Conservation (phyloP, 2,888 invertebrate species). For the Celastrina argiolus region DNA sequence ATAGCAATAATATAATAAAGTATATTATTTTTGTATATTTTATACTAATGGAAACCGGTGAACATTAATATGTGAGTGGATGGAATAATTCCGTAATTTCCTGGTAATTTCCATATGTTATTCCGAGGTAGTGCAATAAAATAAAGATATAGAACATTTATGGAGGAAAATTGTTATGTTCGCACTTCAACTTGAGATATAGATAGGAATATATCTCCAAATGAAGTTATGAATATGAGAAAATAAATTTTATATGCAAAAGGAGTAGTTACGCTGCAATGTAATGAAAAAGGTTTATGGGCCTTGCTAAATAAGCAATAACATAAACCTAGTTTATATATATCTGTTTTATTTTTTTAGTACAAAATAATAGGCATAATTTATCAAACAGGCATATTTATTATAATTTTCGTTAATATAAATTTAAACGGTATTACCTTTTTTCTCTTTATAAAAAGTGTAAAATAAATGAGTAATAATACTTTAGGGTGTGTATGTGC, state of each 20-base stretch:
- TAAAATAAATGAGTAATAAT: no score
- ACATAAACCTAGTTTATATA: no score
- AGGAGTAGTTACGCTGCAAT: background rate
- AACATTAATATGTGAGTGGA: conserved; percentile 1
- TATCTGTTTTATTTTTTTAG: no score
- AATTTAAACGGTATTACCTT: no score
- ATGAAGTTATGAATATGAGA: background rate
- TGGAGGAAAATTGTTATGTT: conserved; percentile 18
- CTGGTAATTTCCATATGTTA: conserved; percentile 19
- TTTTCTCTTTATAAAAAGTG: no score
- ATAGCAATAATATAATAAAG: background rate
- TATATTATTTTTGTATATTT: conserved; percentile 1
- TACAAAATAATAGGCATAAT: no score
- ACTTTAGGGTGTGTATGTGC: no score
- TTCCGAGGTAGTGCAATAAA: conserved; percentile 20
- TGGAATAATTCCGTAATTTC: conserved; percentile 10
- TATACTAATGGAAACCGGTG: background rate
- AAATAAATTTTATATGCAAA: background rate
- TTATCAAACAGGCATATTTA: no score
- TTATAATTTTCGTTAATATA: no score
- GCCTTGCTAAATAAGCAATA: background rate
- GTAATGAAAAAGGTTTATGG: background rate
- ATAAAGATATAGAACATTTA: conserved; percentile 19
- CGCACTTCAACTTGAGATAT: conserved; percentile 29
- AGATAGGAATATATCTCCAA: conserved; percentile 26